Conservation (phyloP, 2,888 invertebrate genomes). For the Uropetala carovei region DNA sequence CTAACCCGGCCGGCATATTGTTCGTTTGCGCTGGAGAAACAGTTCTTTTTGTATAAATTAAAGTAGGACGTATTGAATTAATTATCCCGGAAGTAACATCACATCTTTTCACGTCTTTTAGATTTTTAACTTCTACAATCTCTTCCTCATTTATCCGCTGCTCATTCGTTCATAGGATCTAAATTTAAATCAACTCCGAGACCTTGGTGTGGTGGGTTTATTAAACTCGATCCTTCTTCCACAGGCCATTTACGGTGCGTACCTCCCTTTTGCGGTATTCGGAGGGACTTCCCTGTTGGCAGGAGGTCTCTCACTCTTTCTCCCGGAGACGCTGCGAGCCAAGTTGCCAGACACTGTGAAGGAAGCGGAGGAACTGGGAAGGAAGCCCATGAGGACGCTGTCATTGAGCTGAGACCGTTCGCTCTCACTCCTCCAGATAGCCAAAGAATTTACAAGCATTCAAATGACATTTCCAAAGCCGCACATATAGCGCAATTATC, state of each 20-base stretch:
- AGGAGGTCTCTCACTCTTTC: constrained; percentile 79
- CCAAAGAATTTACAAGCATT: background rate
- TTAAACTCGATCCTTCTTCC: constrained; percentile 21
- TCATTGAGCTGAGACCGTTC: background rate
- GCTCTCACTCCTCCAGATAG: background rate
- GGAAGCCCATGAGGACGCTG: background rate
- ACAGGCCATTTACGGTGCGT: constrained; percentile 72
- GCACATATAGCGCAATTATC: background rate
- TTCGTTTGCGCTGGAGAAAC: no score
- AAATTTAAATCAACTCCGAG: no score
- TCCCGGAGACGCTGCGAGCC: constrained; percentile 84
- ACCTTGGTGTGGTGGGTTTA: background rate
- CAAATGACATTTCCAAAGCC: background rate
- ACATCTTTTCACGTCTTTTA: no score
- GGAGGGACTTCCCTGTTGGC: constrained; percentile 80
- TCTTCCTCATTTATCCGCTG: no score
- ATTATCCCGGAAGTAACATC: no score
- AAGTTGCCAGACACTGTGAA: constrained; percentile 82
- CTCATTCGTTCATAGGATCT: no score
- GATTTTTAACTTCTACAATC: no score
- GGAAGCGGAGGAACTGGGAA: constrained; percentile 80
- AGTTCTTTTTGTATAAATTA: no score
- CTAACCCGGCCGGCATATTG: no score
- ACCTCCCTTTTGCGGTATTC: constrained; percentile 82
- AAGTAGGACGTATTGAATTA: no score